These are phyloP conservation scores for Drosophila lacteicornis DNA, from an alignment of 1,140 invertebrate species.

Conservation along the genomic window DNA sequence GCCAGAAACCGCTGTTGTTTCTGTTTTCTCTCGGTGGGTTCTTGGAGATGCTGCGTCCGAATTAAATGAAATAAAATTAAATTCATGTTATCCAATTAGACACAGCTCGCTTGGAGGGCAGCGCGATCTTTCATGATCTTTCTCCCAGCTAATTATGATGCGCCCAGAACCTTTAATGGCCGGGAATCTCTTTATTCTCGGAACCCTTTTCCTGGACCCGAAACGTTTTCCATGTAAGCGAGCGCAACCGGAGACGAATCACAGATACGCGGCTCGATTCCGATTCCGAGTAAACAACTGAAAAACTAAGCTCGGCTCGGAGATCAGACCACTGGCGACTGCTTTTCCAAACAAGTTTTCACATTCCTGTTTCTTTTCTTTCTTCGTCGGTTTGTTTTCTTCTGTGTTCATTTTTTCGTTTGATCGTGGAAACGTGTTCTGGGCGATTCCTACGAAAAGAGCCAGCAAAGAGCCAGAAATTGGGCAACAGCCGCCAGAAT, in stretches of 20 bases:
- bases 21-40: conserved; percentile 31
- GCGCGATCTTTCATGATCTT: conserved; percentile 67
- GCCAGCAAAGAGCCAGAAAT: conserved; percentile 32
- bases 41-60: conserved; percentile 67
- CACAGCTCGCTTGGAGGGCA: conserved; percentile 41
- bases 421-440: conserved; percentile 70
- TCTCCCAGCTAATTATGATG: conserved; percentile 79
- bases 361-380: conserved; percentile 41
- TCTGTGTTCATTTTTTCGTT: conserved; percentile 44
- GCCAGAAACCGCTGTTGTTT: conserved; percentile 37
- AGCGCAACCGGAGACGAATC: conserved; percentile 39
- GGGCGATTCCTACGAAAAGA: conserved; percentile 63
- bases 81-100: conserved; percentile 83
- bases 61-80: conserved; percentile 79
- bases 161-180: conserved; percentile 71
- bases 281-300: conserved; percentile 55
- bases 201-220: conserved; percentile 59
- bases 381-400: conserved; percentile 7
- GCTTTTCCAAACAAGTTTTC: conserved; percentile 66
- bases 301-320: conserved; percentile 37
- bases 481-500: conserved; percentile 51
- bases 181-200: conserved; percentile 77
- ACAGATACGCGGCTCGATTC: conserved; percentile 38
- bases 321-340: conserved; percentile 17
- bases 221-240: conserved; percentile 62